A percentile compares a stretch with the other conserved stretches of the same genome.
Conservation (phyloP, 2,113 vertebrate genomes). For the Salvelinus sp. region DNA sequence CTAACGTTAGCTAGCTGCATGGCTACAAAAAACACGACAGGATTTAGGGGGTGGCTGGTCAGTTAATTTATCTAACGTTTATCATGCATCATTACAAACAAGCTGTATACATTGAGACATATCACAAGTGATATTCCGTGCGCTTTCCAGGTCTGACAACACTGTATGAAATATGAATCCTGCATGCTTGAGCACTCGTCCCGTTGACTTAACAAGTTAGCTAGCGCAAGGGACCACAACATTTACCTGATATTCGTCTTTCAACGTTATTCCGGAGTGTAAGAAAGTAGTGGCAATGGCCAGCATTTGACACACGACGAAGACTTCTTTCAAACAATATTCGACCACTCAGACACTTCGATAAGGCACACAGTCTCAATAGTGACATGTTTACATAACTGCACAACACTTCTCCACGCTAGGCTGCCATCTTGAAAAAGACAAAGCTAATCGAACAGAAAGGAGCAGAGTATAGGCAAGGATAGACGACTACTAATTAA, state of each 20-base stretch:
- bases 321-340: constrained; percentile 39
- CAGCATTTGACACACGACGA: constrained; percentile 18
- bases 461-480: background rate
- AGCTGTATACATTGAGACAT: too few species aligned
- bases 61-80: too few species aligned
- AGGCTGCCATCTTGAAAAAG: constrained; percentile 72
- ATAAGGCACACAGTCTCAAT: constrained; percentile 62
- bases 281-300: constrained; percentile 34
- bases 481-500: constrained; percentile 23
- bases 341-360: constrained; percentile 48
- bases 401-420: constrained; percentile 55
- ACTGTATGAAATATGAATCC: background rate
- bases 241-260: constrained; percentile 60
- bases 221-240: background rate
- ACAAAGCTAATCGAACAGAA: constrained; percentile 44
- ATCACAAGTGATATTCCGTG: too few species aligned
- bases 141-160: background rate
- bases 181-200: background rate
- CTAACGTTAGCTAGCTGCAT: too few species aligned
- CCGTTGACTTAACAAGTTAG: background rate
- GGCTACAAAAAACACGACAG: too few species aligned
- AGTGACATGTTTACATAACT: constrained; percentile 76
- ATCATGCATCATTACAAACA: too few species aligned
- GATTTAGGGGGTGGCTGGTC: too few species aligned
- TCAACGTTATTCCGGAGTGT: constrained; percentile 28